phyloP scores from a whole-genome alignment of 1,140 invertebrate genomes.

The Catajapyx aquilonaris region DNA sequence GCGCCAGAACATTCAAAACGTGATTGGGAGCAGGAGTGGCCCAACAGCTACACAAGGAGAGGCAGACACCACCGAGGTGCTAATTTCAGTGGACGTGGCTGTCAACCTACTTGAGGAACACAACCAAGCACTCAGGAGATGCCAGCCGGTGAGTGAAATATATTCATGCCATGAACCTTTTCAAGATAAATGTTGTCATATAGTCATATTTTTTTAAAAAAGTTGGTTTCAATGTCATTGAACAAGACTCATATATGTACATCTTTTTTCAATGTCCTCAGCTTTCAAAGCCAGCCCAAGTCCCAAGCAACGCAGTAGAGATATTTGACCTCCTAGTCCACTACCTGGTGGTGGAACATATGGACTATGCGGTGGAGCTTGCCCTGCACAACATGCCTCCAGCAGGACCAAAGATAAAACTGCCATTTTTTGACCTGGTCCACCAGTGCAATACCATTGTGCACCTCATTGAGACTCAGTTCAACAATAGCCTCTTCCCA shows the following conservation, averaged over 20 bases:
- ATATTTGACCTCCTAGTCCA: slow-evolving; percentile 74
- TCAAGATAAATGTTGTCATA: slow-evolving; percentile 3
- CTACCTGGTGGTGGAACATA: slow-evolving; percentile 73
- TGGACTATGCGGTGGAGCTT: slow-evolving; percentile 89
- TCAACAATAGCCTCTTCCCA: slow-evolving; percentile 71
- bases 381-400: slow-evolving; percentile 79
- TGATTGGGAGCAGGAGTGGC: slow-evolving; percentile 72
- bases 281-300: slow-evolving; percentile 60
- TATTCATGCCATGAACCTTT: too few species aligned
- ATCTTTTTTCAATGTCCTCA: slow-evolving; percentile 20
- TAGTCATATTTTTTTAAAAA: background rate
- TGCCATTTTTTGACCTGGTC: slow-evolving; percentile 80
- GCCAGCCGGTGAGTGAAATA: slow-evolving; percentile 40
- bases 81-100: slow-evolving; percentile 89
- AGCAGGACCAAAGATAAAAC: slow-evolving; percentile 62
- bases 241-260: too few species aligned
- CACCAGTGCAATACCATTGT: slow-evolving; percentile 89
- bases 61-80: slow-evolving; percentile 91
- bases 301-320: slow-evolving; percentile 55
- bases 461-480: slow-evolving; percentile 88
- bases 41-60: slow-evolving; percentile 85
- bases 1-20: slow-evolving; percentile 76
- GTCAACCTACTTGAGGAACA: slow-evolving; percentile 80
- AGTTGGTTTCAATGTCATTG: too few species aligned
- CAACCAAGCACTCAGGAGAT: slow-evolving; percentile 74